A percentile compares a stretch with the other conserved stretches of the same genome.
phyloP scores from a whole-genome alignment of 1,140 invertebrate species.

The Brachionus sp. region DNA sequence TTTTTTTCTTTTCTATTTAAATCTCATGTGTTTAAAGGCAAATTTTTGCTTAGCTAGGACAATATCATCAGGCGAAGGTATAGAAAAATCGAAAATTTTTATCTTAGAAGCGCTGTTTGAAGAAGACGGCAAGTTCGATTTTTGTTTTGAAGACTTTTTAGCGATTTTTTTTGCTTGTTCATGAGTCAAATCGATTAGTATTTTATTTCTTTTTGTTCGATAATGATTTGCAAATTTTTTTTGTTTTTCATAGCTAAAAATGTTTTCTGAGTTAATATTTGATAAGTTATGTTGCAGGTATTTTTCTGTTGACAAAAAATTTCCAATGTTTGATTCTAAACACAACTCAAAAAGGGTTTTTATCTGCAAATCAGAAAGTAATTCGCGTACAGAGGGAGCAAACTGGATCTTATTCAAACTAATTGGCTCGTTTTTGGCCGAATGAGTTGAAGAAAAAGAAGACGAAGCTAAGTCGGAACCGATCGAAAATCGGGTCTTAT shows the following conservation, averaged over 20 bases:
- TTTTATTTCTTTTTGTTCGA: neutral
- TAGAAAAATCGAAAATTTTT: constrained; percentile 63
- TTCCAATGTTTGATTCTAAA: neutral
- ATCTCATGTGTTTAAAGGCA: constrained; percentile 49
- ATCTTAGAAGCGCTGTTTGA: constrained; percentile 33
- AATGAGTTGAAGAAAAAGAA: neutral
- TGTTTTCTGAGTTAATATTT: neutral
- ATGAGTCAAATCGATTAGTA: neutral
- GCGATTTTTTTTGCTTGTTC: neutral
- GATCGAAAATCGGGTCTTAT: neutral
- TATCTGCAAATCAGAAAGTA: neutral
- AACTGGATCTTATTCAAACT: neutral
- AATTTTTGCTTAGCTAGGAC: constrained; percentile 56
- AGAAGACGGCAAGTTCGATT: constrained; percentile 15
- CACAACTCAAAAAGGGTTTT: neutral
- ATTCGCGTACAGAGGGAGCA: neutral
- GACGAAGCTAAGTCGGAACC: neutral
- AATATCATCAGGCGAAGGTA: constrained; percentile 65
- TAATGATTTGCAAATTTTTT: neutral
- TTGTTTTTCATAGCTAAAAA: neutral
- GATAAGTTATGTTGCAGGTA: neutral
- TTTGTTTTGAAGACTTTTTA: neutral
- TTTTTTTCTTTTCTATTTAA: neutral
- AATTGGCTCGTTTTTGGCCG: neutral
- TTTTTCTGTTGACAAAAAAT: neutral